These are phyloP conservation scores for Sylvietta virens DNA, from an alignment of 2,113 vertebrate genomes.

Conservation along the genomic window DNA sequence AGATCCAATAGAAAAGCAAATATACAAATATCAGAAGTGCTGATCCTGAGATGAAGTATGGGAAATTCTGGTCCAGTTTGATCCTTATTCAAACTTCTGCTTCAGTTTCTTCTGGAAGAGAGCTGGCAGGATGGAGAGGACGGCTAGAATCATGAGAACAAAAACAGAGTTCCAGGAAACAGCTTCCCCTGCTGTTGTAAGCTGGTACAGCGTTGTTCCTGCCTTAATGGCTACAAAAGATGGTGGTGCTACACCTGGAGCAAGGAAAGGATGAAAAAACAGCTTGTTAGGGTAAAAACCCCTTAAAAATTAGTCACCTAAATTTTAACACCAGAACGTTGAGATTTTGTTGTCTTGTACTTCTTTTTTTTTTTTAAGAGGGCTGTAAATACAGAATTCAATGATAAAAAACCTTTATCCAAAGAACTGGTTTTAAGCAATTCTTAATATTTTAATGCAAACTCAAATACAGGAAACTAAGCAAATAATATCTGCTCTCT, in stretches of 20 bases:
- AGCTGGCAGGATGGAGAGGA: conserved; percentile 92
- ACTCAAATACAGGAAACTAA: not conserved
- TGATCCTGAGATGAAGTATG: conserved; percentile 76
- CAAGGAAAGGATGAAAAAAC: not conserved
- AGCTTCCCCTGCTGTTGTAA: conserved; percentile 96
- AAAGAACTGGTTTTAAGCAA: not conserved
- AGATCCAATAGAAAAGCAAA: conserved; percentile 67
- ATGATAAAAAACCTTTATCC: not conserved
- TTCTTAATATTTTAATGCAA: not conserved
- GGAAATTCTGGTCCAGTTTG: conserved; percentile 37
- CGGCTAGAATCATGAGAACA: conserved; percentile 87
- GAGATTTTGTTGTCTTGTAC: not conserved
- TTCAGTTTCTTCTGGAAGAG: conserved; percentile 94
- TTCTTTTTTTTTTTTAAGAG: not conserved
- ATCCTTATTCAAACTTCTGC: conserved; percentile 88
- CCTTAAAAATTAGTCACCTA: not conserved
- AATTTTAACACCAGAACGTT: not conserved
- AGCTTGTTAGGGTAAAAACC: not conserved
- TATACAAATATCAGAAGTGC: conserved; percentile 64
- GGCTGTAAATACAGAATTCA: not conserved
- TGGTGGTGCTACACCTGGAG: conserved; percentile 88
- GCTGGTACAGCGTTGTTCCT: conserved; percentile 94
- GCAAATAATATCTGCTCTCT: not conserved
- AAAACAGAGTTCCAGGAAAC: conserved; percentile 97
- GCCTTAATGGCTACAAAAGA: conserved; percentile 98